phyloP scores from a whole-genome alignment of 1,140 invertebrate genomes.

The Scaptomyza graminum region DNA sequence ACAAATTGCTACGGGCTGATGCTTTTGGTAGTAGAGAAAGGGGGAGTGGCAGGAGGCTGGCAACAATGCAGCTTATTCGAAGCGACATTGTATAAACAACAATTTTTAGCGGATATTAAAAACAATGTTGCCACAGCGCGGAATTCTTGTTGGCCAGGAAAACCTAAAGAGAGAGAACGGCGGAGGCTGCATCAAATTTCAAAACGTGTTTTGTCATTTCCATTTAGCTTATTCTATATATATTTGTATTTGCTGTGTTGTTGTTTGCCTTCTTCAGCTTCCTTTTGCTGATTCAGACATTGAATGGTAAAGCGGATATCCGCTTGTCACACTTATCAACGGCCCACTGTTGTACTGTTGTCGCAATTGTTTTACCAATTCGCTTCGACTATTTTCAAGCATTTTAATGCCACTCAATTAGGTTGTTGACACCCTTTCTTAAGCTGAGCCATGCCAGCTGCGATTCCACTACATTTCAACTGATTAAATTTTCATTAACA shows the following conservation, averaged over 20 bases:
- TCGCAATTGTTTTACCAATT: slow-evolving; percentile 40
- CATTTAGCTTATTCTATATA: slow-evolving; percentile 41
- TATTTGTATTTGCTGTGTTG: slow-evolving; percentile 43
- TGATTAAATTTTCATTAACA: slow-evolving; percentile 66
- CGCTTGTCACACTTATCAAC: slow-evolving; percentile 71
- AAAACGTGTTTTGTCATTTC: slow-evolving; percentile 75
- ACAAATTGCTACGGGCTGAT: slow-evolving; percentile 9
- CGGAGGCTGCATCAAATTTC: slow-evolving; percentile 64
- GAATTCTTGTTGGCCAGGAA: slow-evolving; percentile 46
- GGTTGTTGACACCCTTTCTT: slow-evolving; percentile 38
- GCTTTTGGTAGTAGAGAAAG: neutral
- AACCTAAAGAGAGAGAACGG: neutral
- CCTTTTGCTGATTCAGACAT: slow-evolving; percentile 40
- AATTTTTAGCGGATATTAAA: slow-evolving; percentile 81
- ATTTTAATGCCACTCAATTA: slow-evolving; percentile 48
- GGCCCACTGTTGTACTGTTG: slow-evolving; percentile 25
- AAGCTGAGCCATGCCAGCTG: slow-evolving; percentile 10
- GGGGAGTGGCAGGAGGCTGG: slow-evolving; percentile 11
- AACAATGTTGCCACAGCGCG: slow-evolving; percentile 72
- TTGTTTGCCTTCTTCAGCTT: slow-evolving; percentile 38
- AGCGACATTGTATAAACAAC: slow-evolving; percentile 78
- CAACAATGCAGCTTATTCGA: slow-evolving; percentile 67
- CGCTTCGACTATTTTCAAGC: slow-evolving; percentile 31
- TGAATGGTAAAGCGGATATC: slow-evolving; percentile 69
- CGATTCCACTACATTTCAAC: slow-evolving; percentile 28